These are phyloP conservation scores for Cepaea hortensis DNA, from an alignment of 2,888 invertebrate genomes.

Conservation along the genomic window DNA sequence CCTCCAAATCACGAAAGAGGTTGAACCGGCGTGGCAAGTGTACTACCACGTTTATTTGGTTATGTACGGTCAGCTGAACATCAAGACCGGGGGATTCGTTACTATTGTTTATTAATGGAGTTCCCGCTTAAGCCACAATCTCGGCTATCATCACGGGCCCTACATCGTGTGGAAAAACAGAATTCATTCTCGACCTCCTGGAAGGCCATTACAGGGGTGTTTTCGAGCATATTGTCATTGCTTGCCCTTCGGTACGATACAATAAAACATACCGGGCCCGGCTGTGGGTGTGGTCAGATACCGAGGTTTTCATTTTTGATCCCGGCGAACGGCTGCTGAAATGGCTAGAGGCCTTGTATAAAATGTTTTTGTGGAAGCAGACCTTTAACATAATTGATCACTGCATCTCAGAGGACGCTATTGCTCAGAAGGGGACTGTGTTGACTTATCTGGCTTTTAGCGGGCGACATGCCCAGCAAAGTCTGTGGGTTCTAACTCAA, in stretches of 20 bases:
- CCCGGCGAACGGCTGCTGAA: background rate
- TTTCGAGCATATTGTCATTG: no score
- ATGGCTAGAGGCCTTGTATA: background rate
- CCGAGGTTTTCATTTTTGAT: no score
- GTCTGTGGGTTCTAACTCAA: background rate
- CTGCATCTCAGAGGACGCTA: background rate
- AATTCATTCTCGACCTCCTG: no score
- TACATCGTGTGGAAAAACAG: no score
- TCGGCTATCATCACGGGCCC: no score
- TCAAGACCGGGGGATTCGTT: background rate
- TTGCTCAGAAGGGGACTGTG: background rate
- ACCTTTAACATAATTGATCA: background rate
- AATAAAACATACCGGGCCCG: no score
- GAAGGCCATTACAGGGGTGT: no score
- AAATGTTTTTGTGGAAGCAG: background rate
- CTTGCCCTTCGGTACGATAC: no score
- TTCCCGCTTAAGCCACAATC: background rate
- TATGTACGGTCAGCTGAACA: background rate
- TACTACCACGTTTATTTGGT: background rate
- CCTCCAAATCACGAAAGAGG: background rate
- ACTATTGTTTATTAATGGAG: background rate
- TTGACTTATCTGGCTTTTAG: background rate
- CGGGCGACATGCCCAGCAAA: background rate
- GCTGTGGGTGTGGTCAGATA: no score
- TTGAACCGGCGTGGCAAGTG: background rate